phyloP scores from a whole-genome alignment of 2,113 vertebrate genomes.

The Hippocampus mohnikei region DNA sequence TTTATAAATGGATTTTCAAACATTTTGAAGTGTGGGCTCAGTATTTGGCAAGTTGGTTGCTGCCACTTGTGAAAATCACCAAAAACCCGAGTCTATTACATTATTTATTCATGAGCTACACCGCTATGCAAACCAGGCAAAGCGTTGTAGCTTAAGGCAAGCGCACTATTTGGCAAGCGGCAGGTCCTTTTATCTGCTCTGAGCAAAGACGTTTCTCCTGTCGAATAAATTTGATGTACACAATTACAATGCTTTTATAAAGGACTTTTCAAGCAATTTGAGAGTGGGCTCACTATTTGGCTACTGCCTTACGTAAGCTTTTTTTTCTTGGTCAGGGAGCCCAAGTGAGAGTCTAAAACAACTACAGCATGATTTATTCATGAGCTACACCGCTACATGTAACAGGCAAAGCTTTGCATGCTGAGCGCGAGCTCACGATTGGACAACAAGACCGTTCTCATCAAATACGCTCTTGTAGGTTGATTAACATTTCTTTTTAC shows the following conservation, averaged over 20 bases:
- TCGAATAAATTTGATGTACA: not conserved
- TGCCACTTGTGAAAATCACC: not conserved
- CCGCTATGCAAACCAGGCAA: not conserved
- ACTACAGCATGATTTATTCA: conserved; percentile 4
- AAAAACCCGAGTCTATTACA: not conserved
- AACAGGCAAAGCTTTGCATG: not conserved
- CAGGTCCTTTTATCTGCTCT: not conserved
- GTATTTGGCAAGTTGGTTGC: not conserved
- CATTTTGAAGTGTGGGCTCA: not conserved
- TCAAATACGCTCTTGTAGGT: not conserved
- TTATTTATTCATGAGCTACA: not conserved
- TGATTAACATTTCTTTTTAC: not conserved
- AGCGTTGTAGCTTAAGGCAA: not conserved
- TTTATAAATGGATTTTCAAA: not conserved
- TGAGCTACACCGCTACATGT: not conserved
- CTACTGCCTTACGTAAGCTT: not conserved
- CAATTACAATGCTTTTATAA: not conserved
- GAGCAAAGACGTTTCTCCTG: not conserved
- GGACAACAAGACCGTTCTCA: not conserved
- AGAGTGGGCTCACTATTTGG: not conserved
- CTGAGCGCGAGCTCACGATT: not conserved
- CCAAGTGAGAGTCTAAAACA: conserved; percentile 1
- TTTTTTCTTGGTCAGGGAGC: not conserved
- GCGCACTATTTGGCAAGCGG: not conserved
- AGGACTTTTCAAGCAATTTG: not conserved